Base-by-base conservation (phyloP, 1,140 invertebrate genomes). In the Nylanderia fulva region DNA sequence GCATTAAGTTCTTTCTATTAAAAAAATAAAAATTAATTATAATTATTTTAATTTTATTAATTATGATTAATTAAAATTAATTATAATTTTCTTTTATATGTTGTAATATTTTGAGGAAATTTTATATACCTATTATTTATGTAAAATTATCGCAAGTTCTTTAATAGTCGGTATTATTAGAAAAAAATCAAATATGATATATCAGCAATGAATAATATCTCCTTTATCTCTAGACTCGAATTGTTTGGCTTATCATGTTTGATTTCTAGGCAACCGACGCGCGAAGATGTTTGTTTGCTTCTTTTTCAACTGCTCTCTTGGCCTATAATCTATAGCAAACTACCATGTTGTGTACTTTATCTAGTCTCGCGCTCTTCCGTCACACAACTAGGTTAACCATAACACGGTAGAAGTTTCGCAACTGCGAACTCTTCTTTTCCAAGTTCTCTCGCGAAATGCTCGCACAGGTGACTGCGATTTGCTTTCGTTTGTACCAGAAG, bases 331-430 rank as follows among this genome's bases (percentile, higher is more conserved):
- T 69, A 66, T 71, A 71, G 77, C 48, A 29, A 54, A 68, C 24
- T 60, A 27, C 39, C 82, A 66, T 56, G 4, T n/a, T 45, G 24
- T 24, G 36, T 69, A 33, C 11, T 85, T 76, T 85, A 56, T 85
- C 71, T 63, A 86, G 64, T 72, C 74, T 87, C 86, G 68, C 86
- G 68, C 85, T 83, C 61, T 85, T 84, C 64, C 56, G 61, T 74
- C 86, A 58, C 54, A 63, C 86, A 88, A 88, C 79, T 88, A 72
- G 86, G 86, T 84, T 88, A 87, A 83, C 66, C 86, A 87, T 88
- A 85, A 80, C 86, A 88, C 80, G 56, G n/a, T 58, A 48, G 83
- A 88, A 88, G 86, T 88, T 88, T 82, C 52, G 83, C 36, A 74
- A 82, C 80, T 76, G 45, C 63, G 69, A 79, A 76, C 39, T 58